Percentiles rank a stretch among this genome's conserved stretches.
These are phyloP conservation scores for Aricia artaxerxes DNA, from an alignment of 2,888 invertebrate species.

Conservation along the genomic window DNA sequence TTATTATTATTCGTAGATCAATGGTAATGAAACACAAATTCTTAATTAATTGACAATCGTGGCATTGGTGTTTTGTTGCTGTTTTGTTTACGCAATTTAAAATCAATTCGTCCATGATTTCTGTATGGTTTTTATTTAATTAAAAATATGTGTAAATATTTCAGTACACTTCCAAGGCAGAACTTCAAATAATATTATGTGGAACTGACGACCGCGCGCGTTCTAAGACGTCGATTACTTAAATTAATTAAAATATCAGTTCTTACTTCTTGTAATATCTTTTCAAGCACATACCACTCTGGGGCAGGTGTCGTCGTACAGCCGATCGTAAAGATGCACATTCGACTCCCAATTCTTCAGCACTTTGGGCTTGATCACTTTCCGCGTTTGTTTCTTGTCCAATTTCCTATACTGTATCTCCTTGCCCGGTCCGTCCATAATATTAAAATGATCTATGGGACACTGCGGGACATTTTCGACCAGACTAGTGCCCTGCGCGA, in stretches of 20 bases:
- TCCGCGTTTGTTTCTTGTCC: constrained; percentile 53
- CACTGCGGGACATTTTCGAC: constrained; percentile 49
- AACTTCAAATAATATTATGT: too few species aligned
- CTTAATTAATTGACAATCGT: background rate
- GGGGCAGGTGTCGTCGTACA: constrained; percentile 64
- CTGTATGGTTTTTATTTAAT: background rate
- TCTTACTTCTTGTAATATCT: too few species aligned
- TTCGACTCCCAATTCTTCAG: constrained; percentile 64
- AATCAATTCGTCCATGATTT: background rate
- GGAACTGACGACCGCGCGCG: too few species aligned
- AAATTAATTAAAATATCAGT: too few species aligned
- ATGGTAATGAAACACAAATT: background rate
- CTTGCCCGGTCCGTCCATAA: constrained; percentile 40
- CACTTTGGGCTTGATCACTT: constrained; percentile 63
- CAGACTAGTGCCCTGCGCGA: constrained; percentile 56
- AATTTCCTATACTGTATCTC: constrained; percentile 40
- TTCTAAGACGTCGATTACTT: too few species aligned
- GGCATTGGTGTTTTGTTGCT: background rate
- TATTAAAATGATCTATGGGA: constrained; percentile 51
- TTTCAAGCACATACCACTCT: constrained; percentile 57
- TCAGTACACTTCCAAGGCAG: too few species aligned
- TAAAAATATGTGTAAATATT: too few species aligned
- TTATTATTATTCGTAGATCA: too few species aligned
- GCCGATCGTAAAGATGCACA: constrained; percentile 66
- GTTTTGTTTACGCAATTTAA: background rate